These are phyloP conservation scores for Echiichthys vipera DNA, from an alignment of 2,797 vertebrate genomes.

Conservation along the genomic window DNA sequence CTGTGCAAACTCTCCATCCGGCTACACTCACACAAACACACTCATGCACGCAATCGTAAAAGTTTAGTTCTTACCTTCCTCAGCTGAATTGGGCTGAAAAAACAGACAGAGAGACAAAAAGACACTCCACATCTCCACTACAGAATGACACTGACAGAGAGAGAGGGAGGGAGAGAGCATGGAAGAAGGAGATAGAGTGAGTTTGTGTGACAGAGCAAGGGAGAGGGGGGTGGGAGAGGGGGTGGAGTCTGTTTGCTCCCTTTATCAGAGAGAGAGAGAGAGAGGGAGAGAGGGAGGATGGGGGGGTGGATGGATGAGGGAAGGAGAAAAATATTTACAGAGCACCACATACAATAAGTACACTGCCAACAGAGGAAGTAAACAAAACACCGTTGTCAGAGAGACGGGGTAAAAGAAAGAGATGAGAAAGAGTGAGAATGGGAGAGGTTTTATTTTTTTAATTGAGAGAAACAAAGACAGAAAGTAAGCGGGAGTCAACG, in stretches of 20 bases:
- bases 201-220: constrained; percentile 58
- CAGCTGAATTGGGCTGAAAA: constrained; percentile 84
- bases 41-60: constrained; percentile 23
- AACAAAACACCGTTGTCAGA: constrained; percentile 63
- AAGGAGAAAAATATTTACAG: constrained; percentile 73
- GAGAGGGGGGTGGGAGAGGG: constrained; percentile 58
- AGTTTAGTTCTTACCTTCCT: constrained; percentile 85
- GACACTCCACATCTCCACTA: constrained; percentile 88
- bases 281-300: constrained; percentile 28
- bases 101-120: constrained; percentile 84
- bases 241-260: constrained; percentile 82
- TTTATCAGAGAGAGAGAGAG: constrained; percentile 71
- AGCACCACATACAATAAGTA: constrained; percentile 53
- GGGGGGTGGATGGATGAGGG: constrained; percentile 58
- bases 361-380: constrained; percentile 48
- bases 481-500: constrained; percentile 24
- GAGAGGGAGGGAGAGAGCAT: constrained; percentile 71
- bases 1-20: constrained; percentile 44
- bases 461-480: constrained; percentile 42
- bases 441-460: constrained; percentile 14
- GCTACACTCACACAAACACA: background rate
- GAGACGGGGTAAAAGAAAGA: constrained; percentile 40
- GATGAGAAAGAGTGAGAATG: constrained; percentile 26
- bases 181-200: constrained; percentile 70
- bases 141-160: constrained; percentile 82